phyloP scores from a whole-genome alignment of 2,888 invertebrate species.

The Carterocephalus palaemon region DNA sequence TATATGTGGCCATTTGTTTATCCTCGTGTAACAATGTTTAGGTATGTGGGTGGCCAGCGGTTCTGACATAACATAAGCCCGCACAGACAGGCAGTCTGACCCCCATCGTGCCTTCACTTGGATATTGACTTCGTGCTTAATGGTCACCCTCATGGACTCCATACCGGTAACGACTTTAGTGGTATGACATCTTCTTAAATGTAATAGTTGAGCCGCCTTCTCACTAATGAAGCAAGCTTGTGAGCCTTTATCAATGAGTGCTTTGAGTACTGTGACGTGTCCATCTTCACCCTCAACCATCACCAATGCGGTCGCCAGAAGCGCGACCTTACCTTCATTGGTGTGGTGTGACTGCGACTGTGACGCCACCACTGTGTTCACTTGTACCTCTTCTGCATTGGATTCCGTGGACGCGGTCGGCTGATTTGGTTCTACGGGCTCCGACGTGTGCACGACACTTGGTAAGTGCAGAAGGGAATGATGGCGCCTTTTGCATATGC shows the following conservation, averaged over 20 bases:
- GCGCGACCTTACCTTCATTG: slow-evolving; percentile 4
- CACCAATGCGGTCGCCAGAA: slow-evolving; percentile 12
- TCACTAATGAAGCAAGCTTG: slow-evolving; percentile 31
- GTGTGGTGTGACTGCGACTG: no score
- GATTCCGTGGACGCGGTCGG: slow-evolving; percentile 2
- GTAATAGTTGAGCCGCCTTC: slow-evolving; percentile 28
- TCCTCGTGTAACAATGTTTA: neutral
- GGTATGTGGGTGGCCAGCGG: neutral
- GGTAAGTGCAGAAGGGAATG: slow-evolving; percentile 21
- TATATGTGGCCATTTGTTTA: neutral
- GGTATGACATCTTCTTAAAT: slow-evolving; percentile 14
- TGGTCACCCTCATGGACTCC: neutral
- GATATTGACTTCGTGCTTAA: slow-evolving; percentile 1
- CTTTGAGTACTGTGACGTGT: slow-evolving; percentile 18
- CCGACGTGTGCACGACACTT: slow-evolving; percentile 1
- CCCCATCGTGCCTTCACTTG: slow-evolving; percentile 5
- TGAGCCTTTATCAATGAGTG: slow-evolving; percentile 29
- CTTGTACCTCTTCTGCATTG: slow-evolving; percentile 15
- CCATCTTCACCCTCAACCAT: neutral
- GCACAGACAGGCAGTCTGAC: slow-evolving; percentile 7
- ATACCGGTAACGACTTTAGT: neutral
- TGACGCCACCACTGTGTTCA: slow-evolving; percentile 26
- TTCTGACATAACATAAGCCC: slow-evolving; percentile 5
- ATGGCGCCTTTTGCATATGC: slow-evolving; percentile 24
- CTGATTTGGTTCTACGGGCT: neutral